A percentile compares a stretch with the other conserved stretches of the same genome.
phyloP scores from a whole-genome alignment of 2,888 invertebrate genomes.

The Brachynemurus nebulosus region DNA sequence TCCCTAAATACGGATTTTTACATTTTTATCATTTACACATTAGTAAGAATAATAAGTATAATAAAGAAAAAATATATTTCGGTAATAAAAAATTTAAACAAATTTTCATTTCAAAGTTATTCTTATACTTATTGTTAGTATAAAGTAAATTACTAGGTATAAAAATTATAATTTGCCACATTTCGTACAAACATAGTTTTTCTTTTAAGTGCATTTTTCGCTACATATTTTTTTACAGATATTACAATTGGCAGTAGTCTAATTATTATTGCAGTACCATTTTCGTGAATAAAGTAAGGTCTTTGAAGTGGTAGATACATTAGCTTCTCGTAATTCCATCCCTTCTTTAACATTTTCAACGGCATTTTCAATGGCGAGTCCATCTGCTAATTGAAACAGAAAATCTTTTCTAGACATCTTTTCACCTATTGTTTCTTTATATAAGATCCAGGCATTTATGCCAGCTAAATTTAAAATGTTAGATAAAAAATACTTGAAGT shows the following conservation, averaged over 20 bases:
- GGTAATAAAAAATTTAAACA: background rate
- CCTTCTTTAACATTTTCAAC: too few species aligned
- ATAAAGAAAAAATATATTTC: too few species aligned
- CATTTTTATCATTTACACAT: too few species aligned
- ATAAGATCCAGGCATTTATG: slow-evolving; percentile 21
- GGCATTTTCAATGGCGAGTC: slow-evolving; percentile 1
- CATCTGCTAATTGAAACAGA: slow-evolving; percentile 16
- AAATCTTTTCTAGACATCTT: slow-evolving; percentile 16
- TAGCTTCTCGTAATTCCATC: slow-evolving; percentile 3
- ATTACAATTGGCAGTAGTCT: slow-evolving; percentile 11
- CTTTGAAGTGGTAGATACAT: slow-evolving; percentile 3
- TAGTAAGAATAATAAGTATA: too few species aligned
- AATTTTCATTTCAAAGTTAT: background rate
- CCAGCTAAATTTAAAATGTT: background rate
- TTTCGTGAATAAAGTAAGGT: slow-evolving; percentile 9
- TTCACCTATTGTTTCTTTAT: slow-evolving; percentile 11
- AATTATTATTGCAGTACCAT: slow-evolving; percentile 16
- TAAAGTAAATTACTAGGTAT: too few species aligned
- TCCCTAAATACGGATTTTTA: too few species aligned
- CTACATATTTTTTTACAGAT: slow-evolving; percentile 14
- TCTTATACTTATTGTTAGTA: too few species aligned
- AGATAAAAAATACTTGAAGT: background rate
- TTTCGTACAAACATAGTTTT: slow-evolving; percentile 17
- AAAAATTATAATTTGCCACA: too few species aligned
- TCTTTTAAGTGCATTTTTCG: slow-evolving; percentile 13